Percentiles rank a stretch among this genome's conserved stretches.
phyloP scores from a whole-genome alignment of 2,113 vertebrate genomes.

The Ursus arctos region DNA sequence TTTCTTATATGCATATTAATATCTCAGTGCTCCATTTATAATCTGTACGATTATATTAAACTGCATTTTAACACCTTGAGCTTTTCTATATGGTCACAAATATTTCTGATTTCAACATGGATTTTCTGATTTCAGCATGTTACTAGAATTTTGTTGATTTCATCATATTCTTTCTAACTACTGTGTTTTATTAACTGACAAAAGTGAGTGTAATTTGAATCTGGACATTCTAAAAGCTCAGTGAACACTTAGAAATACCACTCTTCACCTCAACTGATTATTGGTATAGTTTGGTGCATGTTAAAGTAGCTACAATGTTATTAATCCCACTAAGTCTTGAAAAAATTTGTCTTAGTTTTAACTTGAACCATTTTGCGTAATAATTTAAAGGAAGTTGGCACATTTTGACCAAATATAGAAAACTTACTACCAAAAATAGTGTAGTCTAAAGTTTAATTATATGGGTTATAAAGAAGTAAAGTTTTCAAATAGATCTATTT shows the following conservation, averaged over 20 bases:
- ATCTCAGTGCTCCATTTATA: constrained; percentile 49
- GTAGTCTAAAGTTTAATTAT: constrained; percentile 17
- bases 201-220: constrained; percentile 39
- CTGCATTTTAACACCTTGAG: constrained; percentile 17
- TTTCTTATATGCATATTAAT: background rate
- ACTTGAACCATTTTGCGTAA: constrained; percentile 18
- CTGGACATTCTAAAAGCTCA: constrained; percentile 17
- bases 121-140: constrained; percentile 47
- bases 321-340: background rate
- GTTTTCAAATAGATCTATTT: constrained; percentile 26
- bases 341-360: constrained; percentile 37
- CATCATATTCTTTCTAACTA: background rate
- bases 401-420: constrained; percentile 29
- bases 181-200: constrained; percentile 37
- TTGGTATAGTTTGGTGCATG: background rate
- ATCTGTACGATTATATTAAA: constrained; percentile 51
- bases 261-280: background rate
- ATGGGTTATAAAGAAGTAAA: background rate
- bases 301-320: constrained; percentile 52
- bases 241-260: constrained; percentile 14
- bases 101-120: constrained; percentile 45
- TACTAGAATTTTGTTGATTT: constrained; percentile 35
- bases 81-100: background rate
- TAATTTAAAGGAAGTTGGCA: constrained; percentile 26
- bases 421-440: constrained; percentile 20